These are phyloP conservation scores for Hucho hucho DNA, from an alignment of 2,113 vertebrate genomes.

Conservation along the genomic window DNA sequence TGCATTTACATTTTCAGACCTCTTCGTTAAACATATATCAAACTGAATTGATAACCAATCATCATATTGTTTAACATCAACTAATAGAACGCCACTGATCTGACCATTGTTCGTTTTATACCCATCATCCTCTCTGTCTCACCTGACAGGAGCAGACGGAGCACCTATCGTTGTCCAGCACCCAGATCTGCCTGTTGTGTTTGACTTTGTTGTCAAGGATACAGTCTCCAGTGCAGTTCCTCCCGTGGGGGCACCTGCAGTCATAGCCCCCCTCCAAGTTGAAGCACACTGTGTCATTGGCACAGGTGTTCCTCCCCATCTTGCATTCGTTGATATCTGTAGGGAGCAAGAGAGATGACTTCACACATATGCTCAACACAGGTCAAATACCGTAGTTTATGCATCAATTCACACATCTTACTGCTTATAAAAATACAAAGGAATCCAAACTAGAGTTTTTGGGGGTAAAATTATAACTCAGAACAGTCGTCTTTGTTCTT, in stretches of 20 bases:
- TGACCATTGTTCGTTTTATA: neutral
- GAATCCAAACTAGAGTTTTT: too few species aligned
- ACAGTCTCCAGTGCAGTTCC: constrained; percentile 97
- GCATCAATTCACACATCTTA: neutral
- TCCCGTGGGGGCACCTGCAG: constrained; percentile 96
- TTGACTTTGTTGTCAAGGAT: constrained; percentile 91
- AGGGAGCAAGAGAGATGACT: neutral
- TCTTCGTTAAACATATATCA: too few species aligned
- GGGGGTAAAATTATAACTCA: too few species aligned
- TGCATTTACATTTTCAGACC: too few species aligned
- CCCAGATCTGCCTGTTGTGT: constrained; percentile 97
- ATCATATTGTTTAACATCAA: neutral
- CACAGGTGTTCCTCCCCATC: constrained; percentile 91
- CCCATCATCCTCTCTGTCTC: constrained; percentile 26
- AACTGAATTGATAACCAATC: neutral
- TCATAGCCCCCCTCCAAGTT: constrained; percentile 98
- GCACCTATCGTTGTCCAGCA: constrained; percentile 93
- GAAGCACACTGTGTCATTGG: constrained; percentile 97
- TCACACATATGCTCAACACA: constrained; percentile 25
- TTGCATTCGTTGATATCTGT: constrained; percentile 97
- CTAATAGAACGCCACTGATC: neutral
- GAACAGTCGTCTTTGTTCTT: too few species aligned
- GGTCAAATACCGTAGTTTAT: constrained; percentile 7
- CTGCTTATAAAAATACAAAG: too few species aligned
- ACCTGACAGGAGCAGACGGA: constrained; percentile 97